Conservation (phyloP, 2,113 vertebrate genomes). For the Morphnarchus princeps region DNA sequence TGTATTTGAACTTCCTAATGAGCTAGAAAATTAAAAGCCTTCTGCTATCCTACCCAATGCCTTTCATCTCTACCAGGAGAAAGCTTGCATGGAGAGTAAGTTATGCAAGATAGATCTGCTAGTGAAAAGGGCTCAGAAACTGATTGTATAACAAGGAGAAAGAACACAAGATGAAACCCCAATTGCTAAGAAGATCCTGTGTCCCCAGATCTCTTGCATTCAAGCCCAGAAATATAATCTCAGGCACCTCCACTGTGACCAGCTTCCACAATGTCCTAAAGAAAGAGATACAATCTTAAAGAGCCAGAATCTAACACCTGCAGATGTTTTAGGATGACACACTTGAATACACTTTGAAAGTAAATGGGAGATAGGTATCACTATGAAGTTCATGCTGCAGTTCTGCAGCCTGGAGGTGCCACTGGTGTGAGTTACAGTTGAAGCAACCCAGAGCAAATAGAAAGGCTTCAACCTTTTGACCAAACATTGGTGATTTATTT, state of each 20-base stretch:
- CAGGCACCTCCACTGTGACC: neutral
- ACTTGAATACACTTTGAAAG: neutral
- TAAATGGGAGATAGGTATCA: neutral
- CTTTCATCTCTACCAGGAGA: neutral
- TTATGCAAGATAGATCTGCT: neutral
- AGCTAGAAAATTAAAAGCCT: neutral
- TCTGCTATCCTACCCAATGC: neutral
- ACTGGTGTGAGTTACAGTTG: neutral
- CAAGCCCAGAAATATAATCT: neutral
- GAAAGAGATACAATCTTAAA: neutral
- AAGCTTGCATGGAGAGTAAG: neutral
- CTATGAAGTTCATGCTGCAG: neutral
- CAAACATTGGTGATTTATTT: neutral
- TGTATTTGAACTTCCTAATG: neutral
- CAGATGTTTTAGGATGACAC: neutral
- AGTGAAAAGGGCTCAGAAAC: neutral
- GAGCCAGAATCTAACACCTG: neutral
- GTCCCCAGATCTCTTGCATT: neutral
- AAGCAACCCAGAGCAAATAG: neutral
- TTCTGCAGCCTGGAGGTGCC: neutral
- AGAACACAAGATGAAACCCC: neutral
- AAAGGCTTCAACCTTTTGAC: neutral
- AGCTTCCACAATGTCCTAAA: neutral
- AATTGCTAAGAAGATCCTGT: neutral
- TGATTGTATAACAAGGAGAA: neutral